Base-by-base conservation (phyloP, 2,888 invertebrate genomes). In the Atherix ibis region DNA sequence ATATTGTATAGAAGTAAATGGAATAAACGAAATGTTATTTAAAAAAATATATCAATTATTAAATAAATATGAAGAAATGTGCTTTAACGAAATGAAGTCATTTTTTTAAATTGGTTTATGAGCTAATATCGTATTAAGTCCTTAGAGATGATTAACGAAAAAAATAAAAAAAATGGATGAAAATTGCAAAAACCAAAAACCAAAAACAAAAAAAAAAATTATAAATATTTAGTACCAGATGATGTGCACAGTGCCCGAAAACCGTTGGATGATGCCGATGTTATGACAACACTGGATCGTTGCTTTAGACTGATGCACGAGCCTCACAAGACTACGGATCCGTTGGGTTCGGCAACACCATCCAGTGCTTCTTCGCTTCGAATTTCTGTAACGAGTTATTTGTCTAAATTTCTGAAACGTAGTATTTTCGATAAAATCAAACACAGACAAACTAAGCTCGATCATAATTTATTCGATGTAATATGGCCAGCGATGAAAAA, bases 401-500 rank as follows among this genome's bases (percentile, higher is more conserved):
- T 89, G 42, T 76, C 77, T 45, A 76, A 80, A 58, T 82, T 82
- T 53, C 64, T 85, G 17, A 80, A 76, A 49, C 69, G 71, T 39
- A 67, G 71, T 27, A 63, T 78, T 40, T 87, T 82, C 57, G 81
- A 87, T 45, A 60, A 64, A 37, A 69, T 87, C 38, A 83, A 82
- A 63, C 58, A 66, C 40, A 71, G 83, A 46, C 67, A 81, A 47
- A 89, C 89, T 17, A 76, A 76, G 58, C 67, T 79, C 45, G 88
- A 88, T 55, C 85, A 87, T 56, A 83, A 80, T 53, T 68, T 91
- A 4, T 80, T 87, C 50, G 88, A 91, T 55, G 72, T 88, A 16
- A 80, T 89, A 51, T 85, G 84, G 76, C 88, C 89, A 10, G 84
- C 85, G 35, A 76, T 88, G 44, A 78, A 82, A 52, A 84, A 81